Evolutionary conservation across 2,888 invertebrate species (phyloP), one percentile per base, ranked within the genome.

Genomic region (Eudemis profundana): DNA sequence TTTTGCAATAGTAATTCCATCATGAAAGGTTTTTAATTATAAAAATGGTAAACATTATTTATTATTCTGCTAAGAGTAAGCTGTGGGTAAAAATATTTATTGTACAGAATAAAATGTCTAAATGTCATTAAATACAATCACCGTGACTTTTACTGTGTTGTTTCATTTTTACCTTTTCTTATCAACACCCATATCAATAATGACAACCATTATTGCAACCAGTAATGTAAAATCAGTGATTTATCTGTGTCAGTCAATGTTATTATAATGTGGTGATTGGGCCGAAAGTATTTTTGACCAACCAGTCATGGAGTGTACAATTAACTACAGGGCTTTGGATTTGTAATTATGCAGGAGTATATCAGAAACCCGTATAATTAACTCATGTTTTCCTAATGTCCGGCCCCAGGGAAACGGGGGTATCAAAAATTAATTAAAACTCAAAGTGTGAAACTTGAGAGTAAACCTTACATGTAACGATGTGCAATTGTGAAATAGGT

Each of bases 51-150:
- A 33, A 33, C 33, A 50, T 33, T n/a, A 5, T 21, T 3, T 40
- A 38, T 1, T 4, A 8, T 53, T 60, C 64, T 60, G 65, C 60
- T 65, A 65, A 65, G 60, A 65, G 53, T 46, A 47, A 27, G n/a
- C 47, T 19, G n/a, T 7, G 66, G 67, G 59, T 76, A 75, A 75
- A 72, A 74, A 77, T 76, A 71, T 76, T 66, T 82, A 85, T 78
- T 88, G 87, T 87, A 87, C 79, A 87, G 78, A 83, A 83, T 83
- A 81, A 84, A 84, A 75, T 75, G 78, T 89, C 88, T 89, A 77
- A 85, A 84, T 88, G 89, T 88, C 82, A 78, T 75, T 75, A 79
- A 76, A 74, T 76, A 74, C 70, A 76, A 68, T 69, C 47, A 69
- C 70, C 69, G 73, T 66, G 62, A 69, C 51, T 60, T 63, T 65